These are phyloP conservation scores for Phymanthus crucifer DNA, from an alignment of 92 coral and sea anemone species.

Conservation along the genomic window DNA sequence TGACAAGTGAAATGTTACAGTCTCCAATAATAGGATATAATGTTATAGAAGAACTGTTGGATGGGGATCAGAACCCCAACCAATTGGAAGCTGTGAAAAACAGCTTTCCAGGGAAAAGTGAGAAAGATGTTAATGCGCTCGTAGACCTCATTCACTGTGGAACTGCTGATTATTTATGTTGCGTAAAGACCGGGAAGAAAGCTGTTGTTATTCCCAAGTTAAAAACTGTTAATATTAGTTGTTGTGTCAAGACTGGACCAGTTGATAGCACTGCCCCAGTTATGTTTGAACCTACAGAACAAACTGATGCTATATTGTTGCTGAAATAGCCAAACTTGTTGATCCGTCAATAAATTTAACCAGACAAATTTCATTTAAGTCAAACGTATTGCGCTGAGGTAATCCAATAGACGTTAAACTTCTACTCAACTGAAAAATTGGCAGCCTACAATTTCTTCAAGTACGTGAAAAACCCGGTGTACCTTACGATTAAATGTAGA, in stretches of 20 bases:
- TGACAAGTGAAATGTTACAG: constrained; percentile 34
- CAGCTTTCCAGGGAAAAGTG: constrained; percentile 8
- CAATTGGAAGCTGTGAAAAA: background rate
- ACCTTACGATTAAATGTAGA: too few species aligned
- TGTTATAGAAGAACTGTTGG: background rate
- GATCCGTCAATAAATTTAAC: too few species aligned
- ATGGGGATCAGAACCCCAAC: constrained; percentile 9
- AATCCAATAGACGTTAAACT: too few species aligned
- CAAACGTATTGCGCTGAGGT: too few species aligned
- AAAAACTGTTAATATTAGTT: constrained; percentile 4
- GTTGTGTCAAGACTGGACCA: background rate
- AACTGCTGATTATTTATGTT: constrained; percentile 3
- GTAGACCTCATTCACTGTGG: constrained; percentile 9
- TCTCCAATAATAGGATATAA: background rate
- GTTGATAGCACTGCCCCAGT: constrained; percentile 1
- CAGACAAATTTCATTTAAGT: too few species aligned
- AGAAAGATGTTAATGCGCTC: constrained; percentile 8
- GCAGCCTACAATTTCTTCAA: too few species aligned
- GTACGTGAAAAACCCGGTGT: too few species aligned
- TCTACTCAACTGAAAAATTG: too few species aligned
- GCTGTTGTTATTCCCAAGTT: background rate
- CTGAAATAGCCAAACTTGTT: too few species aligned
- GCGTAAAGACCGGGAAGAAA: constrained; percentile 10
- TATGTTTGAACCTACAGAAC: background rate
- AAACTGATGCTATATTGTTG: too few species aligned